phyloP scores from a whole-genome alignment of 1,140 invertebrate genomes.

The Pseudomyrmex dendroicus region DNA sequence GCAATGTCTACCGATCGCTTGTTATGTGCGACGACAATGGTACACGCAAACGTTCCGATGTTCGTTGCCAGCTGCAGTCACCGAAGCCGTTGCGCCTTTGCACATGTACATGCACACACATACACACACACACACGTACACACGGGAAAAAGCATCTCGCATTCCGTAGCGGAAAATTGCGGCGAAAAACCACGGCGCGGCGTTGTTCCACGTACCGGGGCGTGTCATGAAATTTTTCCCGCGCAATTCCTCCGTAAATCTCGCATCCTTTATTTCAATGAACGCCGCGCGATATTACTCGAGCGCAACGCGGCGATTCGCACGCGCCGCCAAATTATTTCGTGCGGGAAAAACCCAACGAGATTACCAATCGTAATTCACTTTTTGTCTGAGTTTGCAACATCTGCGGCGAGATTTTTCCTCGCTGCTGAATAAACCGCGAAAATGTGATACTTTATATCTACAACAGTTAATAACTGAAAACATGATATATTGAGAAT shows the following conservation, averaged over 20 bases:
- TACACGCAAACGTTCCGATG: neutral
- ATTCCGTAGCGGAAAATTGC: slow-evolving; percentile 50
- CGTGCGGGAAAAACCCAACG: neutral
- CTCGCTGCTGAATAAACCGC: neutral
- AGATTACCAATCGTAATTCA: slow-evolving; percentile 21
- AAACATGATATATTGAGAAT: neutral
- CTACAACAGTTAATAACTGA: neutral
- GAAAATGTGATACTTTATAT: neutral
- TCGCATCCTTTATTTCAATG: slow-evolving; percentile 50
- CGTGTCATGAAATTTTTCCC: slow-evolving; percentile 14
- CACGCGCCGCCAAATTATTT: slow-evolving; percentile 13
- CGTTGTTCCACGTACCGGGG: slow-evolving; percentile 14
- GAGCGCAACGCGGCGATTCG: neutral
- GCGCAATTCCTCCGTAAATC: slow-evolving; percentile 43
- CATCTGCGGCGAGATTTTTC: neutral
- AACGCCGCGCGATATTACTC: slow-evolving; percentile 16
- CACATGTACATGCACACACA: neutral
- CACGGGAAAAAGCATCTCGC: slow-evolving; percentile 3
- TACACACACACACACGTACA: too few relatives aligned
- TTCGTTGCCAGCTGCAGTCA: neutral
- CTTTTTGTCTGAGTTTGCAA: neutral
- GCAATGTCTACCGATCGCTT: slow-evolving; percentile 33
- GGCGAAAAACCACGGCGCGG: slow-evolving; percentile 6
- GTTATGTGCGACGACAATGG: slow-evolving; percentile 34
- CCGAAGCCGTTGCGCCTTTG: neutral